phyloP scores from a whole-genome alignment of 2,888 invertebrate species.

The Tetrapedia diversipes region DNA sequence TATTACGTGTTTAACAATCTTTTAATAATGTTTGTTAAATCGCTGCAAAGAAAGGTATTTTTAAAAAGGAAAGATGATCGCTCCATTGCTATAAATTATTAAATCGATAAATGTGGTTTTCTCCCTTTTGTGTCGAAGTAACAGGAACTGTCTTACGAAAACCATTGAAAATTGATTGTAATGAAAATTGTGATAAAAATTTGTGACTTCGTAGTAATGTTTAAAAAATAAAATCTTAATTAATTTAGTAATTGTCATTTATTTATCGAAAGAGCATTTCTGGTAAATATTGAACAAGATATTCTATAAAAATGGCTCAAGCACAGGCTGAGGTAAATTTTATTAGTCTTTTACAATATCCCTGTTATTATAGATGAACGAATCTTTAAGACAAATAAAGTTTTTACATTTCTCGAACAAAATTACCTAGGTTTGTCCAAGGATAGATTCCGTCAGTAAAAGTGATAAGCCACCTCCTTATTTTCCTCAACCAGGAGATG shows the following conservation, averaged over 20 bases:
- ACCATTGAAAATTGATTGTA: conserved; percentile 6
- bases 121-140: background rate
- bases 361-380: background rate
- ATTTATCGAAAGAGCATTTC: conserved; percentile 10
- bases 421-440: conserved; percentile 34
- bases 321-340: conserved; percentile 37
- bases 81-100: conserved; percentile 34
- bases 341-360: background rate
- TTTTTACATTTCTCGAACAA: background rate
- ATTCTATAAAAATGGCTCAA: background rate
- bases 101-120: conserved; percentile 54
- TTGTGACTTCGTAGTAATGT: background rate
- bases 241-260: background rate
- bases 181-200: background rate
- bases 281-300: conserved; percentile 8
- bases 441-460: conserved; percentile 3
- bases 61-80: background rate
- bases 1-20: background rate
- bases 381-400: no score
- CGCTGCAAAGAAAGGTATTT: background rate
- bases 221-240: background rate
- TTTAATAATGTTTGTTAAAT: background rate
- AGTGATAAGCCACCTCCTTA: conserved; percentile 83
- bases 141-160: background rate
- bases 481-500: conserved; percentile 85